Base-by-base conservation (phyloP, 1,140 invertebrate genomes). In the Drosophila eugracilis region DNA sequence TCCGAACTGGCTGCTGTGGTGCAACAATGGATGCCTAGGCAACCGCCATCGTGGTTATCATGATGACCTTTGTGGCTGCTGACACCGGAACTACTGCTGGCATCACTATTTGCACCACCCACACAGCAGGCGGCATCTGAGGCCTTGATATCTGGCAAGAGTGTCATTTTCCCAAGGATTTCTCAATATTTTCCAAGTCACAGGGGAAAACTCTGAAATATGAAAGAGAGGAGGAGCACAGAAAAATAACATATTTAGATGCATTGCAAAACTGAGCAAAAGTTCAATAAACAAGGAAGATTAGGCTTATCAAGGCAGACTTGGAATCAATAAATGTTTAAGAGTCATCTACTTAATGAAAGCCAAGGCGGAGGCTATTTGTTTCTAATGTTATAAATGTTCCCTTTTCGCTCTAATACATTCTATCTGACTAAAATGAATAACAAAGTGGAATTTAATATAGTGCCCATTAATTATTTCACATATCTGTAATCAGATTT, bases 141-240 rank as follows among this genome's bases (percentile, higher is more conserved):
- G 44, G 89, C 65, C 41, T 91, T 91, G 14, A 91, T 76, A 44
- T 91, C 89, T 73, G 90, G 89, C 76, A 91, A 85, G 75, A 91
- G 66, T 45, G 89, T 91, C 89, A 91, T 91, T 15, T 49, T 32
- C 48, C 17, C 15, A 1, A 26, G 7, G 3, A 21, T 9, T 15
- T 24, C 7, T 26, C n/a, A 17, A 36, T 54, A 5, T 34, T 49
- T 24, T n/a, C n/a, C n/a, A n/a, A 17, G 24, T 34, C 22, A n/a
- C 17, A 5, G 10, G 7, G n/a, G 30, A 15, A 19, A 42, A 22
- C n/a, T 36, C 60, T 75, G 45, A 32, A 66, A 75, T 41, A 22
- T 54, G 41, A 32, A 62, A 49, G 42, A n/a, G n/a, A n/a, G n/a
- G n/a, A n/a, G n/a, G n/a, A n/a, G n/a, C 22, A 50, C 9, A 24